These are phyloP conservation scores for Eudemis profundana DNA, from an alignment of 2,888 invertebrate species.

Conservation along the genomic window DNA sequence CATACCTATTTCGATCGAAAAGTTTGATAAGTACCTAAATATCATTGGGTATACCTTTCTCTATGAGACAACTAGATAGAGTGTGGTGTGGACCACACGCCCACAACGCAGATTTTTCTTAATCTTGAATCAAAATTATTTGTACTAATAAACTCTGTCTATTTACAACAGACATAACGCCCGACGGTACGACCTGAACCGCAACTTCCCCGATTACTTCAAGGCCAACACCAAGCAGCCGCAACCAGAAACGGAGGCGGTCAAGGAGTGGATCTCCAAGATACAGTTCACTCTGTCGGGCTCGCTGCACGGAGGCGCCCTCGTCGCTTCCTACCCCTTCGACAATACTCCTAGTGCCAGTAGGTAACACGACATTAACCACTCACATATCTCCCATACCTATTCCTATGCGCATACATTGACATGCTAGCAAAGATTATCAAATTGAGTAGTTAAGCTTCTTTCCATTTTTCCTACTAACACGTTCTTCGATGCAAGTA, in stretches of 20 bases:
- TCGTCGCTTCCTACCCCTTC: constrained; percentile 98
- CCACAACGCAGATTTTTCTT: neutral
- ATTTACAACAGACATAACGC: constrained; percentile 94
- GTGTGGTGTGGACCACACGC: too few relatives aligned
- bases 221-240: constrained; percentile 94
- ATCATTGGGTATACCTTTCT: too few relatives aligned
- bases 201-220: constrained; percentile 98
- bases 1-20: too few relatives aligned
- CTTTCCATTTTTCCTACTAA: too few relatives aligned
- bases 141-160: too few relatives aligned
- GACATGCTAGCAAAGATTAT: too few relatives aligned
- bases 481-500: too few relatives aligned
- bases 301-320: constrained; percentile 96
- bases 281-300: constrained; percentile 97
- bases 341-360: constrained; percentile 97
- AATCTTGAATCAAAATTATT: neutral
- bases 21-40: too few relatives aligned
- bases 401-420: too few relatives aligned
- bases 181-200: constrained; percentile 95
- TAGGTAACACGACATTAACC: constrained; percentile 75
- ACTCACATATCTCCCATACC: neutral
- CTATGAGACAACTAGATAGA: too few relatives aligned
- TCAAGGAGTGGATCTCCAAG: constrained; percentile 97
- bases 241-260: constrained; percentile 97
- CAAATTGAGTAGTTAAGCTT: too few relatives aligned